Conservation (phyloP, 2,888 invertebrate species). For the Graphium colonna region DNA sequence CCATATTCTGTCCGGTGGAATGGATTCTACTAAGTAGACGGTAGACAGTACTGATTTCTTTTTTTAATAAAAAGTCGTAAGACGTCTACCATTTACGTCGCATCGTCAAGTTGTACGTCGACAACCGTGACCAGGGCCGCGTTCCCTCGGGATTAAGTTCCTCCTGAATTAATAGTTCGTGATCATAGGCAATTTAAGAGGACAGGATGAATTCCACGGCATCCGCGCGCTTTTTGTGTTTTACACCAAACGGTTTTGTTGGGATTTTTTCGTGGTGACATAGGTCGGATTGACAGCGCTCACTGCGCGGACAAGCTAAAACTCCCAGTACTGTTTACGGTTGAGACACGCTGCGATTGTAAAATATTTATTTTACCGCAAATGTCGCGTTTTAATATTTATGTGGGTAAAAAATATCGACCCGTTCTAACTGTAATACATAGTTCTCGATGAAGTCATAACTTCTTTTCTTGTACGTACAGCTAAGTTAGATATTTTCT, state of each 20-base stretch:
- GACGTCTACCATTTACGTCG: constrained; percentile 14
- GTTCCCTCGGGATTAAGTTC: constrained; percentile 15
- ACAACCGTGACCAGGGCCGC: constrained; percentile 17
- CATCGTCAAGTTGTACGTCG: constrained; percentile 7
- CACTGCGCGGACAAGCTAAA: constrained; percentile 42
- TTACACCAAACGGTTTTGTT: constrained; percentile 35
- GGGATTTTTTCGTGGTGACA: constrained; percentile 53
- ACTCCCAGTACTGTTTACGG: constrained; percentile 50
- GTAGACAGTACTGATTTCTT: not conserved
- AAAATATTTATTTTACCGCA: constrained; percentile 35
- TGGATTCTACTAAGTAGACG: not conserved
- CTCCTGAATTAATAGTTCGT: constrained; percentile 12
- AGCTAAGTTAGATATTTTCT: not conserved
- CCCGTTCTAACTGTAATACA: not conserved
- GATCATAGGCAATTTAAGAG: not conserved
- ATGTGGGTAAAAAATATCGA: not conserved
- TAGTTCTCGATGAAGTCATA: not conserved
- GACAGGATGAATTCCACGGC: not conserved
- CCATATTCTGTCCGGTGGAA: constrained; percentile 10
- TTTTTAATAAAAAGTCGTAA: constrained; percentile 17
- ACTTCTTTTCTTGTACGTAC: not conserved
- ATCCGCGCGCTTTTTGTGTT: constrained; percentile 20
- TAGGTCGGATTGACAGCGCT: constrained; percentile 58
- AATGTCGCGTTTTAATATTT: not conserved
- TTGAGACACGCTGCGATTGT: constrained; percentile 43